Evolutionary conservation across 1,140 invertebrate species (phyloP), one percentile per base, ranked within the genome.

Genomic region (Nasonia longicornis): DNA sequence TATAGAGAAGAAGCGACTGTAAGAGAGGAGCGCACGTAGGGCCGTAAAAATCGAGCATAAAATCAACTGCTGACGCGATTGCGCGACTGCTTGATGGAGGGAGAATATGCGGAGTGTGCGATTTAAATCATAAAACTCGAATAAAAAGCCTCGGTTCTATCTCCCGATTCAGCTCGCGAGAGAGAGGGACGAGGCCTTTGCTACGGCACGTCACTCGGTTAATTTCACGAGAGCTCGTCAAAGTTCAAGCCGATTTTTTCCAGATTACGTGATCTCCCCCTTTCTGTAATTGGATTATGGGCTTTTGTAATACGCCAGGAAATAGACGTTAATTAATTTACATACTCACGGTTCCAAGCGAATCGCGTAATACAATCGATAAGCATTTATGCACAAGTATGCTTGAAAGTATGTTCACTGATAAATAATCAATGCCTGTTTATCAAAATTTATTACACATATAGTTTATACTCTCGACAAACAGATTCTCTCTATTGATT

Each of bases 61-160:
- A 89, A 87, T 90, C 87, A 85, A 87, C 87, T 89, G 89, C 89
- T 90, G 89, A 90, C 88, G 89, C 86, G 86, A 88, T 88, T 80
- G 86, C 69, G 70, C 64, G 75, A 22, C 69, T 70, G n/a, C 69
- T 58, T n/a, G 42, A 69, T 52, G 67, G 74, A 38, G 77, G 29
- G 20, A 77, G 86, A 89, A 88, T 89, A 86, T 84, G 86, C 87
- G 83, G 84, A 86, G 86, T 85, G 82, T 86, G 88, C 87, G 86
- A 89, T 90, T 90, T 89, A 87, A 89, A 90, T 90, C 89, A 89
- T 90, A 89, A 90, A 89, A 90, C 67, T 85, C 80, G 80, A 88
- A 88, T 89, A 87, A 89, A 88, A 89, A 85, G 85, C 31, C 52
- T 66, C 10, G 64, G 3, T 16, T 58, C 52, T n/a, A 7, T 58